Conservation (phyloP, 2,888 invertebrate genomes). For the Eurois occulta region DNA sequence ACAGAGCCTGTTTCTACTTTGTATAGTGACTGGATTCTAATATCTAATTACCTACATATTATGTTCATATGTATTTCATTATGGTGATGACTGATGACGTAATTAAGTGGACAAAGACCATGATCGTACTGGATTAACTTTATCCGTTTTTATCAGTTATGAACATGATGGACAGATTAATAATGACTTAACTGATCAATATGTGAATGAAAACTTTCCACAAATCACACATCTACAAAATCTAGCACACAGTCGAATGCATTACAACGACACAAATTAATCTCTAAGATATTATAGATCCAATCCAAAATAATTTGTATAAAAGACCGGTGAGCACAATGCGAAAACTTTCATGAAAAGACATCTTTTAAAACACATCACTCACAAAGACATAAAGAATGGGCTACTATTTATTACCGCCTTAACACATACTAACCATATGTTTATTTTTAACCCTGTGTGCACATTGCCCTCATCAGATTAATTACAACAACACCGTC, state of each 20-base stretch:
- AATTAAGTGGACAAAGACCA: not conserved
- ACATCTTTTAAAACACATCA: slow-evolving; percentile 2
- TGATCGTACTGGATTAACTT: not conserved
- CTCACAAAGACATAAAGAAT: slow-evolving; percentile 48
- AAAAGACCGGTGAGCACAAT: not conserved
- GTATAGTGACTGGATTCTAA: not conserved
- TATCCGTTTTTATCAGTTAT: not conserved
- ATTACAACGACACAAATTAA: no score
- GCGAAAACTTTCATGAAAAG: not conserved
- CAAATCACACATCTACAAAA: not conserved
- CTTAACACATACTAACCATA: slow-evolving; percentile 40
- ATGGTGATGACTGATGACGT: not conserved
- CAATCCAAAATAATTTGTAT: not conserved
- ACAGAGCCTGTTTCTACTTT: not conserved
- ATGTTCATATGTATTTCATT: not conserved
- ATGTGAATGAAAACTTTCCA: not conserved
- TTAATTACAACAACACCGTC: slow-evolving; percentile 72
- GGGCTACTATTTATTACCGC: slow-evolving; percentile 48
- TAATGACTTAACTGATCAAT: not conserved
- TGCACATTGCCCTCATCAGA: slow-evolving; percentile 60
- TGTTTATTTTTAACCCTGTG: slow-evolving; percentile 60
- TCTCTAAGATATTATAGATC: no score
- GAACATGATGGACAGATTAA: not conserved
- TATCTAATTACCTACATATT: not conserved
- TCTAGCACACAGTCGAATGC: not conserved